Evolutionary conservation across 2,797 vertebrate species (phyloP).

Genomic region (Lagorchestes hirsutus): DNA sequence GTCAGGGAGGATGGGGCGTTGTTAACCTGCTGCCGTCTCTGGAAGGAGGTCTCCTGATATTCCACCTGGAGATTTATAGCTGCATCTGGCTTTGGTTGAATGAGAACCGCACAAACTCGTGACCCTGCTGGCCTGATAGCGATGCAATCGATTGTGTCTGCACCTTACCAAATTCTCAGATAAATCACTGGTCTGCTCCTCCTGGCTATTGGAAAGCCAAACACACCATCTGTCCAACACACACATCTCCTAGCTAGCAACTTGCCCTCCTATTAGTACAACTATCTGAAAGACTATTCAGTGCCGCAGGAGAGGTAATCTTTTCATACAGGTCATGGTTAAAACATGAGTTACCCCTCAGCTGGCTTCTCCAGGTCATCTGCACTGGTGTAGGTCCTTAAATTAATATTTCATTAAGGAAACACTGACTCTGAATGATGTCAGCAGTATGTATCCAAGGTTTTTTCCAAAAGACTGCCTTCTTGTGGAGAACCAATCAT

Average conservation of each 20-base stretch:
- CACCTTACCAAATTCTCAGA: constrained; percentile 71
- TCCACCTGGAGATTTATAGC: constrained; percentile 82
- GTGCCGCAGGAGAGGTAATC: constrained; percentile 70
- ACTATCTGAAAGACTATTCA: constrained; percentile 83
- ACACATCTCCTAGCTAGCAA: constrained; percentile 78
- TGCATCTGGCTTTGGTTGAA: constrained; percentile 80
- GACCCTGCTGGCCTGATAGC: constrained; percentile 67
- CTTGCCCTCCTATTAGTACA: constrained; percentile 76
- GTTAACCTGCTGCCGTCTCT: constrained; percentile 76
- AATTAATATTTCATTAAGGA: constrained; percentile 66
- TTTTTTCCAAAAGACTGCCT: constrained; percentile 63
- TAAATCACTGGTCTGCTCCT: constrained; percentile 81
- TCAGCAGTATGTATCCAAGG: constrained; percentile 74
- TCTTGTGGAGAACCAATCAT: constrained; percentile 28
- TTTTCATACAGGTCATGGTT: constrained; percentile 76
- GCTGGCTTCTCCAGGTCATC: constrained; percentile 78
- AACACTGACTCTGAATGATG: constrained; percentile 56
- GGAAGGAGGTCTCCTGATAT: constrained; percentile 52
- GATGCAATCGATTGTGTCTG: constrained; percentile 57
- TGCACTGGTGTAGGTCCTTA: constrained; percentile 66
- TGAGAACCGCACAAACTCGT: constrained; percentile 51
- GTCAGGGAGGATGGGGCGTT: constrained; percentile 65
- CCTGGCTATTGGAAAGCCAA: constrained; percentile 80
- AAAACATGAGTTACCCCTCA: constrained; percentile 72
- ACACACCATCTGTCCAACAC: constrained; percentile 81